A percentile compares a stretch with the other conserved stretches of the same genome.
Conservation (phyloP, 2,113 vertebrate genomes). For the Pterocles burchelli region DNA sequence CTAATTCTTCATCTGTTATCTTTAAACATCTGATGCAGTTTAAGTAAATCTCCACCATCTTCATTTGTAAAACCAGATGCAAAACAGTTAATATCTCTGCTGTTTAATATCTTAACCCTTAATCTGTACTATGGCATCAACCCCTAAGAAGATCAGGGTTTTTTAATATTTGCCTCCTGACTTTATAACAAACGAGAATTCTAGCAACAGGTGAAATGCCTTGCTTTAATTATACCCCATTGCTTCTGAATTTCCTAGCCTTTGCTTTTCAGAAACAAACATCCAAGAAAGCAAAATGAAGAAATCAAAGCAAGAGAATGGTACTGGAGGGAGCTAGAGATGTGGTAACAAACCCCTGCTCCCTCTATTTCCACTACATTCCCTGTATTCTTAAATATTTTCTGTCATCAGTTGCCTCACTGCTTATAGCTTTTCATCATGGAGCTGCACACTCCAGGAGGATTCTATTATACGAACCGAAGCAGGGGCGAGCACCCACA, state of each 20-base stretch:
- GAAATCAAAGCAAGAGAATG: background rate
- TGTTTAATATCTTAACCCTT: slow-evolving; percentile 50
- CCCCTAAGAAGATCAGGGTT: slow-evolving; percentile 29
- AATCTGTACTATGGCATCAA: slow-evolving; percentile 34
- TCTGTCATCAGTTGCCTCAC: background rate
- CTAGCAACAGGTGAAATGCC: slow-evolving; percentile 20
- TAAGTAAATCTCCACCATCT: slow-evolving; percentile 40
- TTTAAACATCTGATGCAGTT: slow-evolving; percentile 32
- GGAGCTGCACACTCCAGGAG: background rate
- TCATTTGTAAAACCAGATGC: slow-evolving; percentile 61
- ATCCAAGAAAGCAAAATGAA: background rate
- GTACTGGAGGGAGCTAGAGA: background rate
- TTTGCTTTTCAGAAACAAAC: background rate
- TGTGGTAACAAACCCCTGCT: background rate
- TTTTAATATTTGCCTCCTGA: background rate
- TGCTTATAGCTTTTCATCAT: background rate
- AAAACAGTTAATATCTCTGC: slow-evolving; percentile 49
- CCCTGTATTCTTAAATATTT: background rate
- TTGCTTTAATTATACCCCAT: background rate
- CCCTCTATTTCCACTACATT: background rate
- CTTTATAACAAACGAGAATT: background rate
- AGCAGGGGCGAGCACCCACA: background rate
- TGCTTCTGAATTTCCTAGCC: background rate
- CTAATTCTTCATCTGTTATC: slow-evolving; percentile 62
- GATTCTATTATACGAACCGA: background rate